Conservation (phyloP, 2,797 vertebrate species). For the Micromesistius poutassou region DNA sequence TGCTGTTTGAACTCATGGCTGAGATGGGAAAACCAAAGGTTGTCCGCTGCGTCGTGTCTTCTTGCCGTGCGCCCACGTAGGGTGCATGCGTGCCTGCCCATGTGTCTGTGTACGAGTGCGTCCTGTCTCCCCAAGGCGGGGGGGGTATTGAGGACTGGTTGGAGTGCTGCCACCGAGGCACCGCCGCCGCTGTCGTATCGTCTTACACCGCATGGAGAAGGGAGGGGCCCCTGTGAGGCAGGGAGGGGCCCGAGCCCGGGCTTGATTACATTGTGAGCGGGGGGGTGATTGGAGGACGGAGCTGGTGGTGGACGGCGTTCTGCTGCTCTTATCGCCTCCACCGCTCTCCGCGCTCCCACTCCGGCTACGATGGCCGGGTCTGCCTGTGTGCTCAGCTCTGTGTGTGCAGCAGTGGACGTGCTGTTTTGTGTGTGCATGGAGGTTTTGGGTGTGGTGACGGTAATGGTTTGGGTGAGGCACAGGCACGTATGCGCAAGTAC, state of each 20-base stretch:
- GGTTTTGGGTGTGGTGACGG: conserved; percentile 31
- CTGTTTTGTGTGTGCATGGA: conserved; percentile 4
- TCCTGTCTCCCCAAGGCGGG: not conserved
- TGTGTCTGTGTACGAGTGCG: not conserved
- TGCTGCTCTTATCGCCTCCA: not conserved
- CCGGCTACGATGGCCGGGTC: not conserved
- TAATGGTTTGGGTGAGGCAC: conserved; percentile 36
- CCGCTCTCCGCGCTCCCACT: too few species aligned
- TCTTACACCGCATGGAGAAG: not conserved
- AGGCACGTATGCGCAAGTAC: not conserved
- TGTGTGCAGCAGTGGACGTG: not conserved
- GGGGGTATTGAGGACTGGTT: not conserved
- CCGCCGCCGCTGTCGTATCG: not conserved
- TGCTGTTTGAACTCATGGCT: not conserved
- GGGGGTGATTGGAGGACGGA: not conserved
- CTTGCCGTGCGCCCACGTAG: not conserved
- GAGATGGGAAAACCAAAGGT: not conserved
- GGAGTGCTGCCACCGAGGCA: not conserved
- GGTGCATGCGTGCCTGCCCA: not conserved
- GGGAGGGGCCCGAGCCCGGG: not conserved
- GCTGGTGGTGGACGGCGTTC: not conserved
- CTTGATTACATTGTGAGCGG: not conserved
- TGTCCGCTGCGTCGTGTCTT: not conserved
- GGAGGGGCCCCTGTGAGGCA: not conserved
- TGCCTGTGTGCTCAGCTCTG: not conserved